phyloP scores from a whole-genome alignment of 2,888 invertebrate species.

The Morpho deidamia region DNA sequence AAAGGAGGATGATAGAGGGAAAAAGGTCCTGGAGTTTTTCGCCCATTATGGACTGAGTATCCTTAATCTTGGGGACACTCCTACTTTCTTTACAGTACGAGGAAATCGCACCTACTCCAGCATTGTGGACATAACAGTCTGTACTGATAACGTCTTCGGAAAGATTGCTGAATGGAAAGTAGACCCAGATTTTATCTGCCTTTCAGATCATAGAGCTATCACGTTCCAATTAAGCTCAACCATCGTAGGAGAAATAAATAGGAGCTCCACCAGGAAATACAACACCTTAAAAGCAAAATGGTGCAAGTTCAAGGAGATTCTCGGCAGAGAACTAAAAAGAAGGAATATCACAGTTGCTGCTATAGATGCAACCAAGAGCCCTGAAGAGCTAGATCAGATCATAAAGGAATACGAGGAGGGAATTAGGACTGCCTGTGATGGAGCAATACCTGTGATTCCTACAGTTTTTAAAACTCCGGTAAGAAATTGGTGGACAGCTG shows the following conservation, averaged over 20 bases:
- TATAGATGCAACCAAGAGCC: too few relatives aligned
- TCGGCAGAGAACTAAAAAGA: background rate
- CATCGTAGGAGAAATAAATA: background rate
- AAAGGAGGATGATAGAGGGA: background rate
- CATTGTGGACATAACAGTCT: background rate
- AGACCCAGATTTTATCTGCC: background rate
- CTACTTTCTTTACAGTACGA: background rate
- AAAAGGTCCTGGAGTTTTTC: background rate
- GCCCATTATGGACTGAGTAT: background rate
- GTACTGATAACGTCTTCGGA: background rate
- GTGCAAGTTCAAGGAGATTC: background rate
- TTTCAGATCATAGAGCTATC: background rate
- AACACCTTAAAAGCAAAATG: background rate
- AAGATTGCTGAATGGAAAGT: background rate
- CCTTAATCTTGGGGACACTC: background rate
- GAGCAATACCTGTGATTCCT: background rate
- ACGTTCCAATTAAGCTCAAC: background rate
- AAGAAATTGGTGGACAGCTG: background rate
- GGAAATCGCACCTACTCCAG: background rate
- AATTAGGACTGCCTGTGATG: background rate
- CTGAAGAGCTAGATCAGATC: background rate
- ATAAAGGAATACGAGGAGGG: background rate
- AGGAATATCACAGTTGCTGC: background rate
- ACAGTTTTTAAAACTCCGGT: background rate
- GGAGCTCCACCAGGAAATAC: background rate